Evolutionary conservation across 2,888 invertebrate genomes (phyloP).

Genomic region (Mimas tiliae): DNA sequence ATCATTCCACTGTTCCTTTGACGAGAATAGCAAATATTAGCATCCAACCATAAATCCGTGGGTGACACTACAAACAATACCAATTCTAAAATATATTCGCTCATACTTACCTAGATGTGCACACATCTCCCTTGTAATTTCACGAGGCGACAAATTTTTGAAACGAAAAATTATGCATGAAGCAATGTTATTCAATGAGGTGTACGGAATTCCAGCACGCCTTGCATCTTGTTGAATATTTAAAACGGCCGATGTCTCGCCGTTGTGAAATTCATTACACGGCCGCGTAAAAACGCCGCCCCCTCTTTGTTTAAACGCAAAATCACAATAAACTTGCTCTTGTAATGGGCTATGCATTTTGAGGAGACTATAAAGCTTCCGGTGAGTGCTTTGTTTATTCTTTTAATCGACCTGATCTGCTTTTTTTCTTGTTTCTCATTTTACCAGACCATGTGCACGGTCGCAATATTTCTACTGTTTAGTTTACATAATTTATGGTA

Average conservation of each 20-base stretch:
- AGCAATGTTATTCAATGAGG: slow-evolving; percentile 82
- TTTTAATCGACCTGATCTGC: slow-evolving; percentile 48
- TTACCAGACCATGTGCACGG: neutral
- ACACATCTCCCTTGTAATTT: slow-evolving; percentile 25
- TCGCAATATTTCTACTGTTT: neutral
- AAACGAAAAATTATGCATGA: slow-evolving; percentile 79
- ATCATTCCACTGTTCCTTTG: too few species aligned
- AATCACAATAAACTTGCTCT: slow-evolving; percentile 79
- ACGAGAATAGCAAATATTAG: too few species aligned
- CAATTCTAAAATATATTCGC: neutral
- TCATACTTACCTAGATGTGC: neutral
- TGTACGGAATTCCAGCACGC: slow-evolving; percentile 64
- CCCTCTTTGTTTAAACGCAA: slow-evolving; percentile 81
- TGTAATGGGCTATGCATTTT: slow-evolving; percentile 78
- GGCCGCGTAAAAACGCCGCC: slow-evolving; percentile 65
- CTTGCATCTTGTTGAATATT: slow-evolving; percentile 74
- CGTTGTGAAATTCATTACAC: slow-evolving; percentile 73
- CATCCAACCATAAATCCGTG: too few species aligned
- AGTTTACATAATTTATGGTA: neutral
- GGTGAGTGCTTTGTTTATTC: slow-evolving; percentile 52
- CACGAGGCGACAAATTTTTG: slow-evolving; percentile 53
- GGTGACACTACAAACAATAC: too few species aligned
- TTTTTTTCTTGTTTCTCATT: slow-evolving; percentile 7
- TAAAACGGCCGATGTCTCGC: slow-evolving; percentile 69
- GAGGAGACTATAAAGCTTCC: slow-evolving; percentile 50